Evolutionary conservation across 1,140 invertebrate species (phyloP), one percentile per base, ranked within the genome.

Genomic region (Trichonephila clavipes): DNA sequence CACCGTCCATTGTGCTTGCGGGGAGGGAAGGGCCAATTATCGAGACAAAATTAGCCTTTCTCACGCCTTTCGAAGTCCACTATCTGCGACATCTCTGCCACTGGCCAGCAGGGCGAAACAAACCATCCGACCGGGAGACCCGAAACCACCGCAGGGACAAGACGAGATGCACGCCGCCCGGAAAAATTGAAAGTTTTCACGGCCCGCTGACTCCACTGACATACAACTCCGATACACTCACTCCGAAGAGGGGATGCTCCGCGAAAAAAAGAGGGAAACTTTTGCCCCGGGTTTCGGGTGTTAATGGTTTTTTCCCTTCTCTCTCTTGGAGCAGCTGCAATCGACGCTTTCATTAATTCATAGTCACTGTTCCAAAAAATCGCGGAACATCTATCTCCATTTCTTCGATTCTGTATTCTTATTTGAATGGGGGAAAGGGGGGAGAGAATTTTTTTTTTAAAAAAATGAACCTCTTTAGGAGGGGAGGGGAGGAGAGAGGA

Each of bases 141-240:
- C n/a, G 58, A 12, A 58, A 82, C 81, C 18, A 82, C 40, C 82
- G 12, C 40, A 44, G 24, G 34, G n/a, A 88, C 51, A 28, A 64
- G 51, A 7, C 51, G 7, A 51, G 51, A 51, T 51, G 16, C 16
- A 12, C 14, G 44, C 88, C 14, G 44, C 88, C 21, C 16, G 72
- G 88, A 72, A 90, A 90, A 90, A 90, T 90, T 90, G 69, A 81
- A 90, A 77, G 88, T 81, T 90, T 90, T 90, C 88, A 90, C 88
- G 69, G 69, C 19, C 44, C 51, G 51, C 59, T 69, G 88, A 40
- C 44, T 81, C 28, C 21, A 58, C 69, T 81, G 69, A 90, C 69
- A 51, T 77, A 34, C 88, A 81, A 90, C 88, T 90, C 69, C 69
- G 88, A 90, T 90, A 90, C 88, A 90, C 72, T 81, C 69, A 51